Evolutionary conservation across 2,797 vertebrate species (phyloP).

Genomic region (Notamacropus eugenii): DNA sequence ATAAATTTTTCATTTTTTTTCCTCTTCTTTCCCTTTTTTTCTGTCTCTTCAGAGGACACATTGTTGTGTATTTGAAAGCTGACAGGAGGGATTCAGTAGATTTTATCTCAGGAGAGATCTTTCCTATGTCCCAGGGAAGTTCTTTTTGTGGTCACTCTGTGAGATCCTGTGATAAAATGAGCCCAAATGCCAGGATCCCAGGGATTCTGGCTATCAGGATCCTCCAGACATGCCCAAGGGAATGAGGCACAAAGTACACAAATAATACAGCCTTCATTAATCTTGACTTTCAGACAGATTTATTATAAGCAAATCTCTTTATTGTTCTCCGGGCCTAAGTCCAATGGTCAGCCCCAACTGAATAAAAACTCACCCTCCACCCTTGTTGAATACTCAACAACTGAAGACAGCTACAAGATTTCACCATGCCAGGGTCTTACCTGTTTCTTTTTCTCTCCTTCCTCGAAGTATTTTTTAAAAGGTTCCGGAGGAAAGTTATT

Average conservation of each 20-base stretch:
- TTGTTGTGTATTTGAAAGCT: neutral
- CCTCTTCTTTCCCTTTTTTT: neutral
- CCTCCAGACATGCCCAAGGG: neutral
- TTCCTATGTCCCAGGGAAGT: neutral
- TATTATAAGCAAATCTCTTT: neutral
- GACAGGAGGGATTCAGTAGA: neutral
- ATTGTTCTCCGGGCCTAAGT: neutral
- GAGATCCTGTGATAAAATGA: neutral
- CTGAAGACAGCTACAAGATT: neutral
- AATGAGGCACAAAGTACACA: neutral
- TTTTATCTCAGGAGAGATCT: neutral
- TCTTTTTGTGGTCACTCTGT: neutral
- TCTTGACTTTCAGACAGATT: neutral
- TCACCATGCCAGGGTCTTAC: neutral
- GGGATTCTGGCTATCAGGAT: neutral
- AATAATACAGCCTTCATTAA: neutral
- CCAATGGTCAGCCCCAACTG: neutral
- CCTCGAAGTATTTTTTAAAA: neutral
- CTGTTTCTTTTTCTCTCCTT: neutral
- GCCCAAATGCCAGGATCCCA: neutral
- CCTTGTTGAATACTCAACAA: neutral
- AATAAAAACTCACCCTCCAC: too few species aligned
- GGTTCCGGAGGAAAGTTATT: neutral
- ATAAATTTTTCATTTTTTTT: neutral
- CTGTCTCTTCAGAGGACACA: neutral